These are phyloP conservation scores for Scaptomyza pallida DNA, from an alignment of 1,140 invertebrate species.

Conservation along the genomic window DNA sequence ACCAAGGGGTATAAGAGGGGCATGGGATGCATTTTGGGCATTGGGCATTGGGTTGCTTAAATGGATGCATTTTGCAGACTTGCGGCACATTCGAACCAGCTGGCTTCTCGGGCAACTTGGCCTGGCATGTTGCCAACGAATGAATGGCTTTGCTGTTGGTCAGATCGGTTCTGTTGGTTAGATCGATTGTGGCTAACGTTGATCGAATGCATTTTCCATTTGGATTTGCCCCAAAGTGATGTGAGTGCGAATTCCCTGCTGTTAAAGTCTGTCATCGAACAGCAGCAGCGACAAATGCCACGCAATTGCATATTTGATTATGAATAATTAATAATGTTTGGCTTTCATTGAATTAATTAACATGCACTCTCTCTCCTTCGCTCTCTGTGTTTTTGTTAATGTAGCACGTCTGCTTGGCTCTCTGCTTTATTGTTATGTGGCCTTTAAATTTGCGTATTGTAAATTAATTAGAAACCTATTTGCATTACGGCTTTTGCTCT, in stretches of 20 bases:
- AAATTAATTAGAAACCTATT: slow-evolving; percentile 74
- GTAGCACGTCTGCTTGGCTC: too few species aligned
- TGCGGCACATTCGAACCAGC: slow-evolving; percentile 47
- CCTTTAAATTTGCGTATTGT: slow-evolving; percentile 68
- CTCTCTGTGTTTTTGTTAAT: slow-evolving; percentile 15
- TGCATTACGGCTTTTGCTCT: slow-evolving; percentile 47
- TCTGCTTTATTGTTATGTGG: slow-evolving; percentile 38
- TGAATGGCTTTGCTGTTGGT: slow-evolving; percentile 8
- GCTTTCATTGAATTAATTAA: slow-evolving; percentile 81
- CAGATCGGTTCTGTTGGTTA: slow-evolving; percentile 25
- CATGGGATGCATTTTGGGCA: neutral
- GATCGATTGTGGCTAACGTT: slow-evolving; percentile 10
- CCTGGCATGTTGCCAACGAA: neutral
- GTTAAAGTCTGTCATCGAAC: slow-evolving; percentile 52
- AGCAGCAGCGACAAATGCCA: slow-evolving; percentile 46
- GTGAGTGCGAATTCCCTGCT: slow-evolving; percentile 3
- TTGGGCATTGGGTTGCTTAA: neutral
- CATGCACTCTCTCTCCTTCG: slow-evolving; percentile 9
- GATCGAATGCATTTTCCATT: neutral
- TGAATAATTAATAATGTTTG: slow-evolving; percentile 83
- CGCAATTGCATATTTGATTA: slow-evolving; percentile 81
- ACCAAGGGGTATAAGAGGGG: neutral
- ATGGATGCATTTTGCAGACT: slow-evolving; percentile 42
- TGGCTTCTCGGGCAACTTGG: slow-evolving; percentile 11
- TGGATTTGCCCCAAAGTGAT: slow-evolving; percentile 31